Evolutionary conservation across 2,113 vertebrate genomes (phyloP).

Genomic region (Leptodactylus fuscus): DNA sequence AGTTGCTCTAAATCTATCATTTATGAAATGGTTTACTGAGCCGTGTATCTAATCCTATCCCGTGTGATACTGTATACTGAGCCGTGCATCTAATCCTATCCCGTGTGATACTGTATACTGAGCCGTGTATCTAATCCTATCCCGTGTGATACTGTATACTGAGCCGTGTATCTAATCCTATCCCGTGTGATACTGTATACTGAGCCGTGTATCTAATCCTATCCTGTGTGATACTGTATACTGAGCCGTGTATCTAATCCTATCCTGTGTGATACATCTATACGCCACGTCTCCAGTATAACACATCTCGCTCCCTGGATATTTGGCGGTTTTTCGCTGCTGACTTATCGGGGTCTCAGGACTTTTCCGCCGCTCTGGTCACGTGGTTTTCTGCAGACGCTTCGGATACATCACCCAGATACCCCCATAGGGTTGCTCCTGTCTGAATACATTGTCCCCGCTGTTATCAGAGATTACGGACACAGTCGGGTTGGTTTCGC

Average conservation of each 20-base stretch:
- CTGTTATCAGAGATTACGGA: neutral
- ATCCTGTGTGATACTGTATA: neutral
- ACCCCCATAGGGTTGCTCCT: neutral
- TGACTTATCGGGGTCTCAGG: no score
- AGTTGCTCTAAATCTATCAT: neutral
- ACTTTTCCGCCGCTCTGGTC: neutral
- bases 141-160: neutral
- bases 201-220: no score
- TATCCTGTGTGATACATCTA: neutral
- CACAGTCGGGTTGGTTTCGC: neutral
- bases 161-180: neutral
- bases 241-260: neutral
- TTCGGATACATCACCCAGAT: neutral
- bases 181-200: no score
- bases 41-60: neutral
- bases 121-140: neutral
- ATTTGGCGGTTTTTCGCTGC: no score
- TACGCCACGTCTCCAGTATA: no score
- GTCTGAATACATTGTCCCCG: neutral
- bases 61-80: no score
- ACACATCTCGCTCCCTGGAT: no score
- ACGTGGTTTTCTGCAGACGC: neutral
- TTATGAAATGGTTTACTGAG: no score
- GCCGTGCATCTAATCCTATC: neutral
- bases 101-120: no score